A percentile compares a stretch with the other conserved stretches of the same genome.
These are phyloP conservation scores for Sebastes trivittatus DNA, from an alignment of 2,797 vertebrate genomes.

Conservation along the genomic window DNA sequence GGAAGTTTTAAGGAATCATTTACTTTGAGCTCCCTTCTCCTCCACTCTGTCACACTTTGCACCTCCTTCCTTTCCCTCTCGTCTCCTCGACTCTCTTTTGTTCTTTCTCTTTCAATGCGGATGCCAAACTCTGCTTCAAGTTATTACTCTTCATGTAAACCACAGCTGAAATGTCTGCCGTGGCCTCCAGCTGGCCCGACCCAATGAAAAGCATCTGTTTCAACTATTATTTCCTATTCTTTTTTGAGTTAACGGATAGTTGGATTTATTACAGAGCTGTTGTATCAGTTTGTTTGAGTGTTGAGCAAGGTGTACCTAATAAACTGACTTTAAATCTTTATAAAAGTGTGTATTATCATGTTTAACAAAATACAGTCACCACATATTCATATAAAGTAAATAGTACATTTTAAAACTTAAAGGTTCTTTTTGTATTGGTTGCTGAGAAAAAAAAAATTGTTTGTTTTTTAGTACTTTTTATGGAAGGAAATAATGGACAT, in stretches of 20 bases:
- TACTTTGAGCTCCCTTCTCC: slow-evolving; percentile 38
- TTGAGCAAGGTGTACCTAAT: background rate
- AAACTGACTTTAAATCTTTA: background rate
- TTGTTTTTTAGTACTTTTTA: background rate
- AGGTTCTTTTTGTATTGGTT: too few relatives aligned
- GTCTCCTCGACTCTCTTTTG: slow-evolving; percentile 6
- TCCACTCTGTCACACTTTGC: slow-evolving; percentile 38
- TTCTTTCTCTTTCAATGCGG: slow-evolving; percentile 16
- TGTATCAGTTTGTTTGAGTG: background rate
- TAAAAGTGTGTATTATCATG: background rate
- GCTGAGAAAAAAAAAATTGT: too few relatives aligned
- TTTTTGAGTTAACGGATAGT: slow-evolving; percentile 58
- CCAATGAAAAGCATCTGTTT: slow-evolving; percentile 34
- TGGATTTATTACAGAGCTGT: background rate
- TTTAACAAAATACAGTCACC: background rate
- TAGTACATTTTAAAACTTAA: too few relatives aligned
- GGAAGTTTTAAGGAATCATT: slow-evolving; percentile 67
- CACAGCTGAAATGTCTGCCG: slow-evolving; percentile 14
- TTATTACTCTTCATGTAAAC: slow-evolving; percentile 50
- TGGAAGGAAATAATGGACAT: background rate
- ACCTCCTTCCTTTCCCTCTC: slow-evolving; percentile 28
- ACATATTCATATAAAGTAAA: too few relatives aligned
- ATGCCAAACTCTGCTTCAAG: slow-evolving; percentile 29
- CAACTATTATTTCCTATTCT: slow-evolving; percentile 15
- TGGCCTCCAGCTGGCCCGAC: slow-evolving; percentile 11